Evolutionary conservation across 2,888 invertebrate genomes (phyloP), one percentile per base, ranked within the genome.

Genomic region (Drosophila neutralis): DNA sequence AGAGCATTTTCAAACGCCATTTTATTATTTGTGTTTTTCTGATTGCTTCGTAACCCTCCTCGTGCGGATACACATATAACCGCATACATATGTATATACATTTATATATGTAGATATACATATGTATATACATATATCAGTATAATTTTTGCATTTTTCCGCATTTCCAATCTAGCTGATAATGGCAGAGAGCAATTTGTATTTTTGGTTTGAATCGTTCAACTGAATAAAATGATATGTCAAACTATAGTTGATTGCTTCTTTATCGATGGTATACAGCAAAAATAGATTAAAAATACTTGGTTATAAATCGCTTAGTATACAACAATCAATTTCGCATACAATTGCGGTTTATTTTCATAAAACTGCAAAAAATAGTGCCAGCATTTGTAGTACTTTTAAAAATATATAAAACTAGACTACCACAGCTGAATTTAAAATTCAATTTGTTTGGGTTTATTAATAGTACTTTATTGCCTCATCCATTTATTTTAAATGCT

Each of bases 191-290:
- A 57, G 18, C 60, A 66, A 48, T 57, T 61, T 72, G 45, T 66
- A 21, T 56, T 58, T 54, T 68, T 69, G 38, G 56, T 57, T 29
- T 27, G 27, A 57, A 29, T 29, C 29, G 29, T 36, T 59, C 42
- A 33, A 62, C 49, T 53, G 56, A 42, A 56, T 51, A 52, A 60
- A 70, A 58, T 59, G 33, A 31, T 21, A 40, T 66, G 56, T 59
- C 72, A 72, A 75, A 75, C 76, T 76, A 60, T 59, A 62, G 59
- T 57, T 54, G 59, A 72, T 59, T 62, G 51, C 54, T 69, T 67
- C 21, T 49, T 4, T 66, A 15, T 38, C 42, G 35, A 29, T 63
- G 36, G 45, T 24, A 24, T 60, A 52, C 33, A 38, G 45, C 51
- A 49, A 62, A 61, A 69, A 58, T 59, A 61, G 45, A 75, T 58